Evolutionary conservation across 2,113 vertebrate genomes (phyloP), one percentile per base, ranked within the genome.

Genomic region (Choloepus hoffmanni): DNA sequence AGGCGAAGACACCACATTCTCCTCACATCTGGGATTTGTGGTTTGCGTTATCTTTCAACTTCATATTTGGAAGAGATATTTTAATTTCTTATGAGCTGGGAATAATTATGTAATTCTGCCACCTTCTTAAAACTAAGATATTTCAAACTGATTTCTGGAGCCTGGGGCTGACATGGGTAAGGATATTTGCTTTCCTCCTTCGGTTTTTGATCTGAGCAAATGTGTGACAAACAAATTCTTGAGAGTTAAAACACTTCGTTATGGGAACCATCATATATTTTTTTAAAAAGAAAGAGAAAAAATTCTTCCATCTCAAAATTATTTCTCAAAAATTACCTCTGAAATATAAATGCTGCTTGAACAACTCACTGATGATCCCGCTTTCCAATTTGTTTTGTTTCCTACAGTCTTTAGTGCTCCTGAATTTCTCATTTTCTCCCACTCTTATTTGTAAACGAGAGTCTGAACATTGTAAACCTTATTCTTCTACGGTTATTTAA

Each of bases 71-170:
- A 96, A 97, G 97, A 97, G 93, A 89, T 97, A 97, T 97, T 98
- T 98, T 98, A 97, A 97, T 96, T 94, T 97, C 97, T 98, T 96
- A 97, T 92, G 97, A 98, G 98, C 97, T 97, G 98, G 97, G 97
- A 94, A 95, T 98, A 97, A 98, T 98, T 98, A 98, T 98, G 88
- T 97, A 97, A 98, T 98, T 97, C 97, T 96, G 97, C 81, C 93
- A 81, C 97, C 97, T 97, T 98, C 97, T 97, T 95, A 65, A 95
- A 97, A 93, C 96, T 82, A 95, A 97, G 94, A 97, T 96, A 97
- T 92, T 95, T 83, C 96, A 78, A 92, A 70, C 68, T 40, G 77
- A 85, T 81, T 94, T 79, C 93, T 0, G 60, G 48, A 58, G 89
- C 40, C 74, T 45, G 53, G 79, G 82, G 77, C 83, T 68, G 55